Evolutionary conservation across 2,113 vertebrate species (phyloP), one percentile per base, ranked within the genome.

Genomic region (Pterophyllum scalare): DNA sequence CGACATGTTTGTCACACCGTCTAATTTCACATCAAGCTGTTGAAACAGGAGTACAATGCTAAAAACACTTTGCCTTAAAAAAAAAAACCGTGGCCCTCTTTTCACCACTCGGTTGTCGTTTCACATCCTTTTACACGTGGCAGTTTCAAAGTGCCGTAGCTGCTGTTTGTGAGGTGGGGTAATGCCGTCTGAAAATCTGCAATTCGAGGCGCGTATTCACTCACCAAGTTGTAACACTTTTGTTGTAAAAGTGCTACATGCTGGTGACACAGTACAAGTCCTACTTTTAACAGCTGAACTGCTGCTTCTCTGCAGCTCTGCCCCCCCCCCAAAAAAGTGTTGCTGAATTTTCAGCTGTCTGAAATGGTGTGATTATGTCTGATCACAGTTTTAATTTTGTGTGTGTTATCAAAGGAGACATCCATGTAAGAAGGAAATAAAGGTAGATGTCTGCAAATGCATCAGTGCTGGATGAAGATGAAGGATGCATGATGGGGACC

Each of bases 211-310:
- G 20, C 9, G 61, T 4, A 5, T 54, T 60, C 77, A 26, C 74
- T 64, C 60, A 75, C 49, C 52, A 33, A 58, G 70, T 67, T 80
- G 82, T 75, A 75, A 75, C 59, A 56, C 33, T 52, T 72, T 59
- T 57, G 76, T 83, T 76, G 65, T 35, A 65, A 82, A 43, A 79
- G 81, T 26, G 78, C 57, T 82, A 40, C 79, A 72, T 31, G 46
- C 59, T 5, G 31, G 58, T 65, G 86, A 79, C 83, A 84, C 67
- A 31, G 57, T 24, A 61, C 17, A 65, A 84, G 80, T 74, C 77
- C 80, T 70, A 75, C 72, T 86, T 83, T 75, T 26, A 67, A 46
- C 59, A 10, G 8, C 54, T 72, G 79, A 76, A 35, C 19, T 75
- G 17, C 59, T 43, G 46, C 64, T 38, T 64, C 65, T 72, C 22